These are phyloP conservation scores for Lepisosteus oculatus DNA, from an alignment of 2,113 vertebrate genomes.

Conservation along the genomic window DNA sequence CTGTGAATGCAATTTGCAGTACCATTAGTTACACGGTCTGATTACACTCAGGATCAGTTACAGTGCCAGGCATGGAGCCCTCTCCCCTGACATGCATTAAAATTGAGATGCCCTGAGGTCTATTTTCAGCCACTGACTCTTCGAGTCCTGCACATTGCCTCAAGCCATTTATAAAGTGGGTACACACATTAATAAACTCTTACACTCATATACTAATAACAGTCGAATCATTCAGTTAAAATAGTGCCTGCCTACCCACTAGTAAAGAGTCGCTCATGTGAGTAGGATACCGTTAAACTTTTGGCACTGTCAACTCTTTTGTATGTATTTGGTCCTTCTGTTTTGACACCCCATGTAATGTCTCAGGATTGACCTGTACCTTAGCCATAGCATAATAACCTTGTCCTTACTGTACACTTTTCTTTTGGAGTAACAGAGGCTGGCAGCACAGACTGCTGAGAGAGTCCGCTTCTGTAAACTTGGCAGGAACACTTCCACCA, in stretches of 20 bases:
- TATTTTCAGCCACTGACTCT: not conserved
- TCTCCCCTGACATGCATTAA: not conserved
- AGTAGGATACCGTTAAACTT: no score
- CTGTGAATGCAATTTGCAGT: not conserved
- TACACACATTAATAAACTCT: not conserved
- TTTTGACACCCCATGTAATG: slow-evolving; percentile 51
- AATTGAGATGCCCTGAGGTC: not conserved
- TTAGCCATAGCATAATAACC: no score
- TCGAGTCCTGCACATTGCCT: not conserved
- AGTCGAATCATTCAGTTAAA: no score
- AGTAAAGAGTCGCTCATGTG: no score
- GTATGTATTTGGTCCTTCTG: slow-evolving; percentile 55
- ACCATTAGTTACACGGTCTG: not conserved
- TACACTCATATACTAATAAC: no score
- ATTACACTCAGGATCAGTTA: not conserved
- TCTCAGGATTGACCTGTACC: slow-evolving; percentile 17
- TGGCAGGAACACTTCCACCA: slow-evolving; percentile 76
- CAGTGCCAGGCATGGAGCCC: not conserved
- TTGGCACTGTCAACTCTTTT: no score
- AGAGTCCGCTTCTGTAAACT: slow-evolving; percentile 63
- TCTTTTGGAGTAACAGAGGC: not conserved
- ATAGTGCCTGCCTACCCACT: no score
- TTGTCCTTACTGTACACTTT: no score
- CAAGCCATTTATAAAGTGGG: not conserved
- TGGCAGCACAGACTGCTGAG: slow-evolving; percentile 19